These are phyloP conservation scores for Lasioglossum leucozonium DNA, from an alignment of 2,888 invertebrate species.

Conservation along the genomic window DNA sequence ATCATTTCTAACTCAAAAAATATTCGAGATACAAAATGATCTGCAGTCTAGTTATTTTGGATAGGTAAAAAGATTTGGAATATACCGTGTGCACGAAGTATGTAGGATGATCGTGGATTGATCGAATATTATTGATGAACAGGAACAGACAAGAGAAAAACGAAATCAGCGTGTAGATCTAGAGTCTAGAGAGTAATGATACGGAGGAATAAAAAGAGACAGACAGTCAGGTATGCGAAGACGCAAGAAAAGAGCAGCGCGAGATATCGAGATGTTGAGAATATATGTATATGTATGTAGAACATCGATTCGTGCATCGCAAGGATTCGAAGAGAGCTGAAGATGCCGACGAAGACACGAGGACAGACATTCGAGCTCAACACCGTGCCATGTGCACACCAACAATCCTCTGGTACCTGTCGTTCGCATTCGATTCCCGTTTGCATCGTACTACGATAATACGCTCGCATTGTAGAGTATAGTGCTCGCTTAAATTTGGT, in stretches of 20 bases:
- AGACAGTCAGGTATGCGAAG: background rate
- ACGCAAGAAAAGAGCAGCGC: conserved; percentile 11
- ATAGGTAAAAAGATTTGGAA: background rate
- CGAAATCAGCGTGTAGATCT: conserved; percentile 30
- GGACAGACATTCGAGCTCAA: conserved; percentile 41
- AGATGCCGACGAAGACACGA: conserved; percentile 18
- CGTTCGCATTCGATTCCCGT: conserved; percentile 39
- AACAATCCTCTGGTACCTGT: conserved; percentile 22
- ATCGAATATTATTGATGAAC: background rate
- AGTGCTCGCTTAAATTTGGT: background rate
- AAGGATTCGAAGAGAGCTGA: conserved; percentile 49
- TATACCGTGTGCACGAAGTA: background rate
- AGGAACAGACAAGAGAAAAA: conserved; percentile 14
- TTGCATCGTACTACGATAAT: background rate
- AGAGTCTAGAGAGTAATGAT: conserved; percentile 53
- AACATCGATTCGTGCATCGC: conserved; percentile 76
- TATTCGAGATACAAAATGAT: background rate
- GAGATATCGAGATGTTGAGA: conserved; percentile 40
- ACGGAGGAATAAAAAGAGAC: background rate
- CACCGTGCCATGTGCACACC: conserved; percentile 41
- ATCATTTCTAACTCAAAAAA: background rate
- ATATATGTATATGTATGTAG: too few species aligned
- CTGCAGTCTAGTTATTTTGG: background rate
- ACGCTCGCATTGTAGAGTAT: background rate
- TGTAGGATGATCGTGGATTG: background rate